These are phyloP conservation scores for Lophius americanus DNA, from an alignment of 2,797 vertebrate genomes.

Conservation along the genomic window DNA sequence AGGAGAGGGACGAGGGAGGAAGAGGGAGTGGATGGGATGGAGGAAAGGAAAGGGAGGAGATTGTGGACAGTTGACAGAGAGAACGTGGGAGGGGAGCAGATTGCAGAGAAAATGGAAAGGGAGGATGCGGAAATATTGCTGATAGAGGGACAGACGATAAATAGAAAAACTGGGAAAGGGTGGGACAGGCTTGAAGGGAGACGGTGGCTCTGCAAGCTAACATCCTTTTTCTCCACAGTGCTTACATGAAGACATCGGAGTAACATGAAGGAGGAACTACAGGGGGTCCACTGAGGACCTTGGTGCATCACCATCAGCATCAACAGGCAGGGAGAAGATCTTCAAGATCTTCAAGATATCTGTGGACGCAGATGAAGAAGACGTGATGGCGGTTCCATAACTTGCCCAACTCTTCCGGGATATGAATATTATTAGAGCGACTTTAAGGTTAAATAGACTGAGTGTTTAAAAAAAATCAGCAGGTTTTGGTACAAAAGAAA, in stretches of 20 bases:
- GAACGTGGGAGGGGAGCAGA: conserved; percentile 20
- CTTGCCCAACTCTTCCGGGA: no score
- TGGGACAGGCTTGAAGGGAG: conserved; percentile 22
- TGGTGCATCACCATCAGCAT: conserved; percentile 14
- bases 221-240: conserved; percentile 37
- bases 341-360: no score
- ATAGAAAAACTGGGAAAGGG: conserved; percentile 13
- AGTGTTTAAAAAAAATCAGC: no score
- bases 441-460: no score
- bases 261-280: conserved; percentile 37
- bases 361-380: no score
- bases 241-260: conserved; percentile 64
- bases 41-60: conserved; percentile 4
- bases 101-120: conserved; percentile 3
- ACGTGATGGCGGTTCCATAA: no score
- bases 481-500: no score
- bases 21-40: conserved; percentile 6
- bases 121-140: conserved; percentile 32
- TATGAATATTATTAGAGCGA: no score
- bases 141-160: conserved; percentile 28
- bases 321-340: conserved; percentile 31
- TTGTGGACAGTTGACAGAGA: conserved; percentile 15
- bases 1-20: conserved; percentile 11
- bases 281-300: no score
- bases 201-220: background rate